Base-by-base conservation (phyloP, 2,113 vertebrate genomes). In the Alligator mississippiensis region DNA sequence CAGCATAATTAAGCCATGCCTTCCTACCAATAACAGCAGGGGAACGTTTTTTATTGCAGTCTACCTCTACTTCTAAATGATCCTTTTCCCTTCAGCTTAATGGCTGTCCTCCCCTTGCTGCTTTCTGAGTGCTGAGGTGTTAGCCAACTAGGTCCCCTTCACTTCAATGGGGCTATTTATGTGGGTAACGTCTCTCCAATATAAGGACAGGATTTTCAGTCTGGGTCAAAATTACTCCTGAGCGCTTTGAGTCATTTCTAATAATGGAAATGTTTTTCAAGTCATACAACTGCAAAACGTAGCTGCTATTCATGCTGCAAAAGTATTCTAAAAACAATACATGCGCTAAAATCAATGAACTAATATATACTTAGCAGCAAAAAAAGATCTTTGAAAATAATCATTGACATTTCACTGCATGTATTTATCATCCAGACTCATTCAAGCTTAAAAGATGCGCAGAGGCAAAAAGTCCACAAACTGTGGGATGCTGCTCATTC, bases 221-320 rank as follows among this genome's bases (percentile, higher is more conserved):
- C 68, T 34, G 66, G n/a, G 17, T 34, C 66, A 34, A 72, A 22
- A 34, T 38, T 38, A 72, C 68, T 55, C 88, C 75, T 85, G 64
- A 21, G 2, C 24, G 74, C 88, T 93, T 79, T 70, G 91, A 91
- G 78, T 88, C 87, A 75, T 34, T 93, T 87, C 61, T 91, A 77
- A 89, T 83, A 58, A 9, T 30, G 25, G 2, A 34, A 57, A 79
- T 34, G 85, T 80, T 38, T 93, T 94, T 85, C 28, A 90, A 85
- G 58, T 89, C 28, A 58, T 3, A 54, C 24, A 17, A 5, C 92
- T 68, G 13, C 1, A 4, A 77, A 87, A 89, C 91, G 74, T 34
- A 81, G 80, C 60, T 15, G 60, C 82, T 58, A 0, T 14, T 10
- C 70, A 82, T 84, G 80, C 58, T 80, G 93, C 58, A 87, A 84